A percentile compares a stretch with the other conserved stretches of the same genome.
Evolutionary conservation across 2,888 invertebrate genomes (phyloP).

Genomic region (Latrodectus hesperus): DNA sequence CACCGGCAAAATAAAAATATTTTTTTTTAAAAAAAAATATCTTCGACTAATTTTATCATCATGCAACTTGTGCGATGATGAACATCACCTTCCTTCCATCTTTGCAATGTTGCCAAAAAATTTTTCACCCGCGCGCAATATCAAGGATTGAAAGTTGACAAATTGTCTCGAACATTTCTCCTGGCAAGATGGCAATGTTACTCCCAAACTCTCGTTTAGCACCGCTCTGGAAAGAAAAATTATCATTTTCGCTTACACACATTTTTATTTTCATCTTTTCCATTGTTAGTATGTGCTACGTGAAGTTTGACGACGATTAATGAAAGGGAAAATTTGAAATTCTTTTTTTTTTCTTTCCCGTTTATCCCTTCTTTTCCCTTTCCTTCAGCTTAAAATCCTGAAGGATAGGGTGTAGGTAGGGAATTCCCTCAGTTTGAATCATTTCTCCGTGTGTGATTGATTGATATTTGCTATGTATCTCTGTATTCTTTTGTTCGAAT

Average conservation of each 20-base stretch:
- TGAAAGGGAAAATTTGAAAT: conserved; percentile 38
- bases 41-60: conserved; percentile 2
- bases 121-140: conserved; percentile 20
- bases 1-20: too few species aligned
- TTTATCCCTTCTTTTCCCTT: not conserved
- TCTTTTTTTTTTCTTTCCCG: conserved; percentile 4
- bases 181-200: conserved; percentile 13
- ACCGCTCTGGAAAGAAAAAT: conserved; percentile 25
- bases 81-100: not conserved
- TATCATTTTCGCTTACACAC: conserved; percentile 15
- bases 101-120: conserved; percentile 46
- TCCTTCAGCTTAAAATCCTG: conserved; percentile 43
- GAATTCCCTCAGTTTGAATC: conserved; percentile 10
- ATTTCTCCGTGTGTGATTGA: conserved; percentile 65
- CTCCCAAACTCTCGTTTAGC: not conserved
- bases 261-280: conserved; percentile 22
- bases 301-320: conserved; percentile 49
- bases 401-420: conserved; percentile 2
- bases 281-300: conserved; percentile 34
- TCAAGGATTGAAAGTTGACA: conserved; percentile 65
- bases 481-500: conserved; percentile 51
- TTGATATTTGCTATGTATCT: conserved; percentile 59
- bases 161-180: conserved; percentile 54
- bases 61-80: not conserved
- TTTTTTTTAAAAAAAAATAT: not conserved